Base-by-base conservation (phyloP, 2,888 invertebrate species). In the Caenorhabditis virilis region DNA sequence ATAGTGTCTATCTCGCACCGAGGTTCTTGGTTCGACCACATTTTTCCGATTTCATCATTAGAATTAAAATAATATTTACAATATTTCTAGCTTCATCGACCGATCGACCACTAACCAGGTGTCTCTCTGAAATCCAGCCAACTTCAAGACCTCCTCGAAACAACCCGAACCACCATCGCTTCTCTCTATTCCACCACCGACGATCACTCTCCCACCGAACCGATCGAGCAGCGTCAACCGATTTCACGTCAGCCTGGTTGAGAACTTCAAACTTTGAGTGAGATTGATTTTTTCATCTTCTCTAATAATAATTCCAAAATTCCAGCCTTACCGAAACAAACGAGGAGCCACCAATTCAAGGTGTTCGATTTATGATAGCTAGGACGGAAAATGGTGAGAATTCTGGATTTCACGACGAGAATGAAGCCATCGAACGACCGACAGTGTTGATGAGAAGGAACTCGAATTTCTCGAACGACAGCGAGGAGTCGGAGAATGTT, bases 211-310 rank as follows among this genome's bases (percentile, higher is more conserved):
- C 20, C 15, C 53, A 52, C 16, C 41, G 35, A n/a, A 38, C 20
- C 13, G 50, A 53, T 33, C 11, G 46, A 20, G n/a, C 35, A 6
- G 48, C 42, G 15, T 52, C 62, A 2, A 33, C 46, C 7, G 52
- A 52, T 26, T 74, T 70, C 42, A 72, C 72, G 13, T 61, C 60
- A 23, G 72, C 67, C 41, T 70, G 70, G 71, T 41, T 75, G 18
- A 58, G 57, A 33, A 65, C 72, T 26, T 65, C 67, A 22, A 72
- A 71, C 47, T 72, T 70, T 50, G 65, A 64, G 72, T 72, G 27
- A 72, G 65, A 65, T 56, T 41, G 11, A 5, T 15, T 39, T 39
- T 39, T 7, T 39, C n/a, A n/a, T n/a, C n/a, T n/a, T n/a, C n/a
- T n/a, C n/a, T n/a, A n/a, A n/a, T n/a, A n/a, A n/a, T n/a, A n/a